Base-by-base conservation (phyloP, 1,140 invertebrate genomes). In the Drosophila tropicalis region DNA sequence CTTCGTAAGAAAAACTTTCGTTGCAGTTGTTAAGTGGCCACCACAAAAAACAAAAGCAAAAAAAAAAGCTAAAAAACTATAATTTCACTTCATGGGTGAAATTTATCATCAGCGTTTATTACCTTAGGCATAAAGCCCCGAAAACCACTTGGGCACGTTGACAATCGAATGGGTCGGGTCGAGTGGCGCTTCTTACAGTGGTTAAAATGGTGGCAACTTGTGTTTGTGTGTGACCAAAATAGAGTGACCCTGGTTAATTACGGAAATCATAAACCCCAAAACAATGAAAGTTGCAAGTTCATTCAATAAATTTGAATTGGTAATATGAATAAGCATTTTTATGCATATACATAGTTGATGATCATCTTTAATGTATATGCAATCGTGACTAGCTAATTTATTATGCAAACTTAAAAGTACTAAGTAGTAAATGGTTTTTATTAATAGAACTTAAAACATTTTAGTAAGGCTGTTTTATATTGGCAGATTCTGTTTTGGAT, bases 71-170 rank as follows among this genome's bases (percentile, higher is more conserved):
- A 54, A 64, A 62, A 65, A 70, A 62, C 69, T 64, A 76, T 76
- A 76, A 77, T 89, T 87, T 89, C 84, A 89, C 84, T 80, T 70
- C 67, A 72, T 69, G 65, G 61, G 76, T 79, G 73, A 87, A 89
- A 84, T 78, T 84, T 68, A 75, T 64, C 80, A 80, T 87, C 57
- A 72, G 67, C 70, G 72, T 72, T 81, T 69, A 75, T 62, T 67
- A 66, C 67, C 62, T 67, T 29, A 66, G 36, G 62, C 57, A 68
- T 73, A 56, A 36, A 32, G 22, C 10, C 29, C 29, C 29, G 29
- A 29, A 29, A 29, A 13, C 10, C 62, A 36, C 62, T 62, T 62
- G 39, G 39, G 39, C 60, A 62, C 63, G 72, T 70, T 66, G 69
- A 71, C 69, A 71, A 61, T 57, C 15, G 15, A 51, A 51, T 47